Percentiles rank a stretch among this genome's conserved stretches.
Evolutionary conservation across 2,113 vertebrate genomes (phyloP).

Genomic region (Varanus salvator): DNA sequence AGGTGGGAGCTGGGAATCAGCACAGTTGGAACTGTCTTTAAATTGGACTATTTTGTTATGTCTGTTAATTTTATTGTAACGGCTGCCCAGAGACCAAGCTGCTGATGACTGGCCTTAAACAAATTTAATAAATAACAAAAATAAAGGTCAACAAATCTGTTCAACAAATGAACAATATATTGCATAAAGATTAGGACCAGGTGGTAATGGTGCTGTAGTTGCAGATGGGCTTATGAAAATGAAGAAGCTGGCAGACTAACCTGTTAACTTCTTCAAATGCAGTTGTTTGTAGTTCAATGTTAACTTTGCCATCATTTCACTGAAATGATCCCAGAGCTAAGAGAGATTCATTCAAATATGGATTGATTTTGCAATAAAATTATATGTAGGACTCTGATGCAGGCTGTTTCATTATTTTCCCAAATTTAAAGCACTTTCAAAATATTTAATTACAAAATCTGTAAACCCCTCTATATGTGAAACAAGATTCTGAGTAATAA

Average conservation of each 20-base stretch:
- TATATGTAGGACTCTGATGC: conserved; percentile 39
- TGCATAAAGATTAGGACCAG: conserved; percentile 11
- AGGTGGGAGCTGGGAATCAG: background rate
- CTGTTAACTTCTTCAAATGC: conserved; percentile 11
- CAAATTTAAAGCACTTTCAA: background rate
- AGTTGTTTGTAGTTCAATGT: conserved; percentile 10
- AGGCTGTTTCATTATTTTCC: background rate
- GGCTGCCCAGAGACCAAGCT: too few species aligned
- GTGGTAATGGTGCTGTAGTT: background rate
- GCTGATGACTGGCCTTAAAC: too few species aligned
- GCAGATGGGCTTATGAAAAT: conserved; percentile 30
- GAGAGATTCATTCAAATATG: conserved; percentile 27
- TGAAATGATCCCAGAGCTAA: conserved; percentile 20
- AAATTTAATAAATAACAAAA: too few species aligned
- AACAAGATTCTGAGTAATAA: too few species aligned
- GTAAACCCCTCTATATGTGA: too few species aligned
- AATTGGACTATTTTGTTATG: background rate
- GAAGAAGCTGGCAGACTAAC: background rate
- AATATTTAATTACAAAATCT: background rate
- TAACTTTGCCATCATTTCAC: conserved; percentile 28
- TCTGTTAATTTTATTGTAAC: too few species aligned
- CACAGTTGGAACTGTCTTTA: background rate
- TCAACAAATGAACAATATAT: conserved; percentile 20
- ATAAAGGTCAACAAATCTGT: conserved; percentile 30
- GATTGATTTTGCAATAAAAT: conserved; percentile 35